Evolutionary conservation across 2,113 vertebrate species (phyloP), one percentile per base, ranked within the genome.

Genomic region (Trogon melanurus): DNA sequence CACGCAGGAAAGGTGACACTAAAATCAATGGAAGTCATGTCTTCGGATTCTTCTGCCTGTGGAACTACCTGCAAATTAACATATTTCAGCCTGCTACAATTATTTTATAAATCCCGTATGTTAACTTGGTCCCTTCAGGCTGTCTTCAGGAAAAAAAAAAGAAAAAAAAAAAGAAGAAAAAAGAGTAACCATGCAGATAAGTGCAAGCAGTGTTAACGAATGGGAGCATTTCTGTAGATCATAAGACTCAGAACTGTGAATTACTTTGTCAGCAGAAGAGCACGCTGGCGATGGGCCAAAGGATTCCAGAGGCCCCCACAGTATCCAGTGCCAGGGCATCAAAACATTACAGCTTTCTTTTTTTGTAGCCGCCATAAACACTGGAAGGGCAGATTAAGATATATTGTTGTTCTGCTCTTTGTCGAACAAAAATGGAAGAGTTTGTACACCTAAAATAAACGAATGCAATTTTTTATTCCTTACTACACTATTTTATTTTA

Each of bases 1-100:
- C 56, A 84, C 44, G 51, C 44, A 79, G 45, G 45, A 91, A 93
- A 78, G 38, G n/a, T 62, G 76, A 89, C n/a, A 74, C 54, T 21
- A n/a, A 72, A 76, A 84, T 89, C 58, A 84, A 94, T 0, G 73
- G 23, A 80, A 89, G 23, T 66, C 64, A 62, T 1, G 36, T 54
- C 75, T 91, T 95, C 4, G 9, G 56, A 66, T 81, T 56, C 38
- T 89, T 86, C 65, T 71, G 56, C 56, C 87, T 81, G 87, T n/a
- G 56, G 50, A 94, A 80, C 47, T 47, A 78, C 44, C 36, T 47
- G n/a, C 51, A 95, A 84, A 94, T 83, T 73, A 92, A 93, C 71
- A 73, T 61, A 62, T 53, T 76, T 79, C 21, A 88, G 82, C 41
- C 27, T 83, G 36, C 54, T 70, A 64, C 50, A 73, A 90, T 61